phyloP scores from a whole-genome alignment of 2,797 vertebrate species.

The Mus spretus region DNA sequence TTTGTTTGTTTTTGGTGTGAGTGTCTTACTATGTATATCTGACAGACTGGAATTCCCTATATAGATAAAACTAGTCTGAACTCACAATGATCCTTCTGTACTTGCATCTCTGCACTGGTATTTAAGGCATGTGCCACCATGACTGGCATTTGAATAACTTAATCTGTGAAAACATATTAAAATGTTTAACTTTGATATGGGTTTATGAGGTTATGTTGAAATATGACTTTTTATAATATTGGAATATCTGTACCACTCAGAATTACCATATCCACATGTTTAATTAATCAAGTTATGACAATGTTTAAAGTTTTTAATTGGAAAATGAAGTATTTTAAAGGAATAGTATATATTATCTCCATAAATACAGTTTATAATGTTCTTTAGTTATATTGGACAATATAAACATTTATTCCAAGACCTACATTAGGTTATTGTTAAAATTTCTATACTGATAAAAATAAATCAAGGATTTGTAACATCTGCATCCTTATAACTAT shows the following conservation, averaged over 20 bases:
- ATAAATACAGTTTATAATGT: not conserved
- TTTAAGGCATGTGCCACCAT: not conserved
- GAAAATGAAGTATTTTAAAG: slow-evolving; percentile 16
- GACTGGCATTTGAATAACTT: not conserved
- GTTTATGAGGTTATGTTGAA: slow-evolving; percentile 59
- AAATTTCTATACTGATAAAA: not conserved
- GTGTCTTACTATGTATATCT: not conserved
- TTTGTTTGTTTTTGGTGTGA: not conserved
- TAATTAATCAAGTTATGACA: slow-evolving; percentile 36
- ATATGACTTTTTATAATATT: not conserved
- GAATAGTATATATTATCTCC: not conserved
- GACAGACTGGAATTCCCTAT: not conserved
- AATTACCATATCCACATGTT: slow-evolving; percentile 12
- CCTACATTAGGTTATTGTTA: not conserved
- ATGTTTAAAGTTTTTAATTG: slow-evolving; percentile 15
- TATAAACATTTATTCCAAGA: slow-evolving; percentile 6
- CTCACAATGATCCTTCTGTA: not conserved
- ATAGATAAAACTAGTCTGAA: not conserved
- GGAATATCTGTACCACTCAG: not conserved
- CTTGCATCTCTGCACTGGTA: not conserved
- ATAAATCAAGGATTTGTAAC: not conserved
- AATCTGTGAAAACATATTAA: slow-evolving; percentile 22
- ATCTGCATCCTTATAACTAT: not conserved
- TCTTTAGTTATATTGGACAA: slow-evolving; percentile 15
- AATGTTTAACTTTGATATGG: not conserved